Base-by-base conservation (phyloP, 2,113 vertebrate species). In the Calypte anna region DNA sequence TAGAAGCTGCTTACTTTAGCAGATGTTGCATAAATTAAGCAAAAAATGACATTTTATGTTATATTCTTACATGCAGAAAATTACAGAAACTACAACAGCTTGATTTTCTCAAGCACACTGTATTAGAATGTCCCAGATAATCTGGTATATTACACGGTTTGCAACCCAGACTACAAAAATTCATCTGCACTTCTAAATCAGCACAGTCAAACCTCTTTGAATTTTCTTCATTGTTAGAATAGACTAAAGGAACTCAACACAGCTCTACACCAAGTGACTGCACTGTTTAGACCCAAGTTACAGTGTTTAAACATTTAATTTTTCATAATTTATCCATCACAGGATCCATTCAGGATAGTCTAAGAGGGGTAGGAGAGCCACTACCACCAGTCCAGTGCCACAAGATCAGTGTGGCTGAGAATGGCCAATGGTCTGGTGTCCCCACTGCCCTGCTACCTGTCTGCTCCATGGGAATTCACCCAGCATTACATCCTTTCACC, bases 381-480 rank as follows among this genome's bases (percentile, higher is more conserved):
- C 12, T 44, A n/a, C 22, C 51, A 30, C 19, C 24, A 67, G 36
- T 24, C 25, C 50, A 79, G 38, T 43, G 20, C 22, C 61, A 33
- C 33, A 33, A 33, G 33, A 33, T 33, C 33, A 33, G 33, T 33
- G 33, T 33, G 31, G 31, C 36, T 2, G 0, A 24, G 30, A 51
- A 63, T 73, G 36, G 25, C 11, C 22, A 58, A 24, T 40, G 18
- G 17, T 48, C 55, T 0, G 0, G 13, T 53, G 24, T 63, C 43
- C 28, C 54, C 2, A 0, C 27, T 62, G 69, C 44, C 62, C 50
- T 79, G 59, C 36, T 33, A 22, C 2, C 1, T 0, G 0, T 15
- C 24, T 69, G 40, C 62, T 84, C n/a, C 24, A 4, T 25, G 23
- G 23, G 28, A 58, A n/a, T 27, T 59, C 68, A 59, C 30, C 33